These are phyloP conservation scores for Microplitis deprimator DNA, from an alignment of 2,888 invertebrate species.

Conservation along the genomic window DNA sequence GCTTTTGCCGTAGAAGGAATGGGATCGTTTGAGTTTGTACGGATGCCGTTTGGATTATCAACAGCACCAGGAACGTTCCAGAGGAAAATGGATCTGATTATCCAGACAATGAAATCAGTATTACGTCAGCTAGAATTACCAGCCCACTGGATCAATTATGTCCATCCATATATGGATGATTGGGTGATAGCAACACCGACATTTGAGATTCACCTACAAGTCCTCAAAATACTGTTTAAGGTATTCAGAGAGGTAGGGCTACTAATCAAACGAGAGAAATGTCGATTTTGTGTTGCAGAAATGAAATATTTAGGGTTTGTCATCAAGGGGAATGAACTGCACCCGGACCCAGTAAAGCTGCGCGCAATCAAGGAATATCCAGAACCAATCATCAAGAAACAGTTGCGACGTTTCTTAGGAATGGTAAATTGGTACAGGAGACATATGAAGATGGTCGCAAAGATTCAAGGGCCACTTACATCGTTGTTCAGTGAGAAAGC, in stretches of 20 bases:
- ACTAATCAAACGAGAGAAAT: too few relatives aligned
- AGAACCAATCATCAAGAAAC: neutral
- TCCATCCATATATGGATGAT: too few relatives aligned
- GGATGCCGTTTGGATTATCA: slow-evolving; percentile 44
- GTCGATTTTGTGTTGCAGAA: too few relatives aligned
- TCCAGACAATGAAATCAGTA: neutral
- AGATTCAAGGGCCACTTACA: too few relatives aligned
- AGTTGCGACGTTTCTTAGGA: neutral
- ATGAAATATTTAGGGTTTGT: neutral
- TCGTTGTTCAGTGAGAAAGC: neutral
- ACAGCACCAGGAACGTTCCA: slow-evolving; percentile 41
- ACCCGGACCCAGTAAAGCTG: neutral
- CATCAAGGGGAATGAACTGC: neutral
- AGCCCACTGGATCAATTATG: neutral
- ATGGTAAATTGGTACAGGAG: slow-evolving; percentile 14
- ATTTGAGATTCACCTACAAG: too few relatives aligned
- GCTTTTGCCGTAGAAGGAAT: slow-evolving; percentile 42
- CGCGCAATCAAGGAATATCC: neutral
- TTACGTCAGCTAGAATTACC: too few relatives aligned
- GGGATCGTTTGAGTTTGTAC: slow-evolving; percentile 33
- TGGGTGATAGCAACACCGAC: too few relatives aligned
- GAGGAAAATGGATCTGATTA: slow-evolving; percentile 37
- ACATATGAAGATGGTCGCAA: neutral
- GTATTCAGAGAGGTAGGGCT: too few relatives aligned
- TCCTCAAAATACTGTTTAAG: too few relatives aligned